These are phyloP conservation scores for Papilio glaucus DNA, from an alignment of 1,140 invertebrate species.

Conservation along the genomic window DNA sequence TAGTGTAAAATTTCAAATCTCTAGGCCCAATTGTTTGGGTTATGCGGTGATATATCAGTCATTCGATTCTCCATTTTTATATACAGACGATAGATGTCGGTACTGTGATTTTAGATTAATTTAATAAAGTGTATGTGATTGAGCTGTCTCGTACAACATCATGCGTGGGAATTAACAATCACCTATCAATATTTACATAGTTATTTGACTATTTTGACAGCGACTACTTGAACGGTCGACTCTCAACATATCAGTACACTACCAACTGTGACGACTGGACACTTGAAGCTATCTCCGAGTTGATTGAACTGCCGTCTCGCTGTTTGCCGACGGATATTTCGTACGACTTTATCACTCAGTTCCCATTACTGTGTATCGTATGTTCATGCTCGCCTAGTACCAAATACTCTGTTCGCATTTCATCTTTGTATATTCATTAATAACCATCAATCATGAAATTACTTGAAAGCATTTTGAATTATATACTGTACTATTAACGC, in stretches of 20 bases:
- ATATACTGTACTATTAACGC: too few species aligned
- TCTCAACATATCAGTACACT: constrained; percentile 1
- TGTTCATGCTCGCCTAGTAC: constrained; percentile 9
- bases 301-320: constrained; percentile 38
- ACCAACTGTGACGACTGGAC: constrained; percentile 35
- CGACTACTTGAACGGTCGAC: constrained; percentile 59
- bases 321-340: constrained; percentile 35
- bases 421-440: too few species aligned
- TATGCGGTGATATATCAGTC: too few species aligned
- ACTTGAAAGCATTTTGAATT: too few species aligned
- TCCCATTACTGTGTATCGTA: constrained; percentile 16
- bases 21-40: too few species aligned
- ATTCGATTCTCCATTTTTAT: too few species aligned
- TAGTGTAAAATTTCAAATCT: too few species aligned
- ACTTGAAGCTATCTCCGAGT: constrained; percentile 40
- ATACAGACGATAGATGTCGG: too few species aligned
- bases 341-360: constrained; percentile 2
- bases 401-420: neutral
- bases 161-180: constrained; percentile 43
- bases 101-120: neutral
- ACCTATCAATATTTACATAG: constrained; percentile 53
- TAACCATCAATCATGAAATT: too few species aligned
- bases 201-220: constrained; percentile 60
- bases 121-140: neutral
- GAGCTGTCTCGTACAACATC: neutral